phyloP scores from a whole-genome alignment of 2,113 vertebrate species.

The Myodes glareolus region DNA sequence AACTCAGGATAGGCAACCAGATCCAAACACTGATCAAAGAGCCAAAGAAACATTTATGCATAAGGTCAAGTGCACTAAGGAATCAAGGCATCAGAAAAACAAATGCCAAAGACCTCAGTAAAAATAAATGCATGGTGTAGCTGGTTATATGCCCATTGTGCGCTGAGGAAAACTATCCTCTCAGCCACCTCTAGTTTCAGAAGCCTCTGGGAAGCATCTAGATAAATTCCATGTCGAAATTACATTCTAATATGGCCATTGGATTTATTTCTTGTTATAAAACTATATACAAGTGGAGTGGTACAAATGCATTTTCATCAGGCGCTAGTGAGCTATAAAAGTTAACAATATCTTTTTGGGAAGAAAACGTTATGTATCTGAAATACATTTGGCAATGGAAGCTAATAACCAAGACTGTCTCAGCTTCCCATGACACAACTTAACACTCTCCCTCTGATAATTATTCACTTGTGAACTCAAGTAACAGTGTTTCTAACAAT shows the following conservation, averaged over 20 bases:
- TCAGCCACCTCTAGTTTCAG: constrained; percentile 58
- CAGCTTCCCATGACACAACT: constrained; percentile 70
- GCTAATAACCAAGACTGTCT: constrained; percentile 66
- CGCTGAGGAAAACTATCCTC: constrained; percentile 42
- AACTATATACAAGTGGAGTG: constrained; percentile 79
- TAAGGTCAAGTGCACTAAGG: constrained; percentile 62
- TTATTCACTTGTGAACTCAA: constrained; percentile 61
- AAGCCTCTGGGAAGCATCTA: constrained; percentile 68
- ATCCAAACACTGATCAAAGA: constrained; percentile 37
- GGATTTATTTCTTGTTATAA: constrained; percentile 72
- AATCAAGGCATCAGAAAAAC: constrained; percentile 58
- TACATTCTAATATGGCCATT: constrained; percentile 80
- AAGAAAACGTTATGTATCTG: constrained; percentile 64
- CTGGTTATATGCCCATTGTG: constrained; percentile 45
- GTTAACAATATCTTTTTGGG: constrained; percentile 42
- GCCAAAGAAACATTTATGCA: constrained; percentile 56
- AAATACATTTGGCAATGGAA: constrained; percentile 76
- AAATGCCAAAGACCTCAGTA: constrained; percentile 55
- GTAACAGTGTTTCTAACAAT: constrained; percentile 63
- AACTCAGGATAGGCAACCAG: constrained; percentile 51
- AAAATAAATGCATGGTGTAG: constrained; percentile 69
- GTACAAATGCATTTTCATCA: constrained; percentile 68
- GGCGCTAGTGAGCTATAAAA: constrained; percentile 73
- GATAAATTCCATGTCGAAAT: constrained; percentile 57
- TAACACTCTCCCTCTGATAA: constrained; percentile 64